Evolutionary conservation across 2,888 invertebrate species (phyloP), one percentile per base, ranked within the genome.

Genomic region (Caenorhabditis uteleia): DNA sequence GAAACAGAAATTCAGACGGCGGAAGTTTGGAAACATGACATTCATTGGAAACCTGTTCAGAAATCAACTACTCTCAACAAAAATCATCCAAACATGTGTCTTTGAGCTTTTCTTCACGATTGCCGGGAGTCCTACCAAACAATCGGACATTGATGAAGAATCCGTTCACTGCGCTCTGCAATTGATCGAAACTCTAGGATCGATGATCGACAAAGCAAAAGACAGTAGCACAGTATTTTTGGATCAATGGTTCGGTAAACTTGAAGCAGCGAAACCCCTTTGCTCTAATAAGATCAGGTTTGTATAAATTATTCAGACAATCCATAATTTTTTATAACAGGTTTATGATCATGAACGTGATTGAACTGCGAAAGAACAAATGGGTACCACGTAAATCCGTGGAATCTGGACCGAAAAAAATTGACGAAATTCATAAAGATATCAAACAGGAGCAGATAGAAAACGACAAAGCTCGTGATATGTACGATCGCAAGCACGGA

Each of bases 1-100:
- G 26, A 45, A 46, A 33, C 51, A 44, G 34, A 77, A 76, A 55
- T 70, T 77, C 50, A 53, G 77, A 25, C 44, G 79, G 18, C 36
- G 77, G 36, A 77, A 74, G 55, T 73, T 79, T 48, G 79, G 79
- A 66, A 78, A 75, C 43, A 78, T 79, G 61, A 74, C 68, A 8
- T 80, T 78, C 61, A 77, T 79, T 48, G 77, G 77, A 10, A 66
- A 77, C 43, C 59, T 79, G 21, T 79, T 62, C 51, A 46, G 68
- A 6, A 57, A 72, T 26, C 21, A 46, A 0, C 60, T 78, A 16
- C 44, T 78, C 5, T 68, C 69, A 7, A 54, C 61, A n/a, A 64
- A 69, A 26, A 74, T 78, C 42, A 55, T 75, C 27, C 56, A 58
- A 14, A 53, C 47, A 49, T 78, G 78, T 43, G 33, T 74, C 2